Evolutionary conservation across 2,888 invertebrate species (phyloP).

Genomic region (Perizoma affinitatum): DNA sequence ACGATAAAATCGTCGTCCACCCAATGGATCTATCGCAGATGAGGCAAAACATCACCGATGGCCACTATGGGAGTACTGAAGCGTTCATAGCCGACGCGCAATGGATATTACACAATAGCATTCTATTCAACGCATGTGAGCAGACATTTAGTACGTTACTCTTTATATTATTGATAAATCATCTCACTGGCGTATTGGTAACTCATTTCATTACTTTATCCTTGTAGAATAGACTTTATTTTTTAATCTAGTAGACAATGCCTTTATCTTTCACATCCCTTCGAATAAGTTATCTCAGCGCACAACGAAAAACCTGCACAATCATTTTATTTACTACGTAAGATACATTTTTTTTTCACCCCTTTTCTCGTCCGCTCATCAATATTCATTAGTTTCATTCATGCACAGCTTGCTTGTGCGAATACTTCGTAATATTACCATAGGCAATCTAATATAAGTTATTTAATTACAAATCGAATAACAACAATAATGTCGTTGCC

Average conservation of each 20-base stretch:
- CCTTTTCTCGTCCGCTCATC: not conserved
- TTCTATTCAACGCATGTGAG: conserved; percentile 95
- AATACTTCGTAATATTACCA: not conserved
- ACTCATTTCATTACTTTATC: conserved; percentile 22
- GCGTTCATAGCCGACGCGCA: conserved; percentile 95
- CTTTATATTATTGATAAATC: conserved; percentile 42
- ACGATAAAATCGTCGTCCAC: conserved; percentile 92
- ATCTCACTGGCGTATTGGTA: conserved; percentile 29
- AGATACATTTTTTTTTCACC: no score
- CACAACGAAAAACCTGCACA: no score
- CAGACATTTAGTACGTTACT: conserved; percentile 48
- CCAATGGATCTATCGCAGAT: conserved; percentile 93
- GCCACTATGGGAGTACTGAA: conserved; percentile 93
- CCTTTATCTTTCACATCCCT: no score
- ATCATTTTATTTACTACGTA: no score
- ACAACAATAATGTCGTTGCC: no score
- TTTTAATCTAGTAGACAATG: no score
- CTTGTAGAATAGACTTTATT: conserved; percentile 12
- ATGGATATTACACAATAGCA: conserved; percentile 97
- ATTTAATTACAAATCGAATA: no score
- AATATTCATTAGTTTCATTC: conserved; percentile 9
- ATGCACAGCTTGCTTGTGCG: conserved; percentile 20
- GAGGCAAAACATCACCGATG: conserved; percentile 89
- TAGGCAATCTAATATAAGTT: no score
- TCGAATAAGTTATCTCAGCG: no score